Conservation (phyloP, 2,113 vertebrate species). For the zebrafish (Danio rerio) region DNA sequence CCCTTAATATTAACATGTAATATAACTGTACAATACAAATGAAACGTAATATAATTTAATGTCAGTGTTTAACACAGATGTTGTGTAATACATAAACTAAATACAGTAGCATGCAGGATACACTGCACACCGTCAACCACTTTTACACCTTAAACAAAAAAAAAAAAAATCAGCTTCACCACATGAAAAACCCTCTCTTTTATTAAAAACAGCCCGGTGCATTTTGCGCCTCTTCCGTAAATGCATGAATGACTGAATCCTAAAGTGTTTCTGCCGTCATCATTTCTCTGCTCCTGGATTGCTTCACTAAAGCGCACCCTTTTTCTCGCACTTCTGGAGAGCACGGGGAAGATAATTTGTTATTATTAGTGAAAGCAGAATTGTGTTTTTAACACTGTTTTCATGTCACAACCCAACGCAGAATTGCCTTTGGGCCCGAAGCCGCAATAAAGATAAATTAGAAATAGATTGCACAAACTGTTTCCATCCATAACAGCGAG, state of each 20-base stretch:
- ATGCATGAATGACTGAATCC: conserved; percentile 1
- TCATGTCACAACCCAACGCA: conserved; percentile 57
- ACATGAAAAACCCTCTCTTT: not conserved
- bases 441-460: conserved; percentile 69
- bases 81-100: too few species aligned
- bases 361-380: conserved; percentile 65
- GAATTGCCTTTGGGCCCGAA: conserved; percentile 64
- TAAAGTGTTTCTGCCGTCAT: not conserved
- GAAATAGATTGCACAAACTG: conserved; percentile 66
- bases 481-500: conserved; percentile 63
- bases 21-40: too few species aligned
- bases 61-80: too few species aligned
- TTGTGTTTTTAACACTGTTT: conserved; percentile 61
- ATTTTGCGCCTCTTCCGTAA: conserved; percentile 12
- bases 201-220: conserved; percentile 16
- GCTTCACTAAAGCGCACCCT: conserved; percentile 29
- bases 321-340: conserved; percentile 26
- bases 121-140: not conserved
- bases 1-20: too few species aligned
- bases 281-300: conserved; percentile 38
- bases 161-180: not conserved
- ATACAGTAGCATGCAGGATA: not conserved
- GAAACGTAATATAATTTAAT: too few species aligned
- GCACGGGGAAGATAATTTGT: conserved; percentile 63
- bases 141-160: not conserved